Conservation (phyloP, 1,140 invertebrate genomes). For the Leguminivora glycinivorella region DNA sequence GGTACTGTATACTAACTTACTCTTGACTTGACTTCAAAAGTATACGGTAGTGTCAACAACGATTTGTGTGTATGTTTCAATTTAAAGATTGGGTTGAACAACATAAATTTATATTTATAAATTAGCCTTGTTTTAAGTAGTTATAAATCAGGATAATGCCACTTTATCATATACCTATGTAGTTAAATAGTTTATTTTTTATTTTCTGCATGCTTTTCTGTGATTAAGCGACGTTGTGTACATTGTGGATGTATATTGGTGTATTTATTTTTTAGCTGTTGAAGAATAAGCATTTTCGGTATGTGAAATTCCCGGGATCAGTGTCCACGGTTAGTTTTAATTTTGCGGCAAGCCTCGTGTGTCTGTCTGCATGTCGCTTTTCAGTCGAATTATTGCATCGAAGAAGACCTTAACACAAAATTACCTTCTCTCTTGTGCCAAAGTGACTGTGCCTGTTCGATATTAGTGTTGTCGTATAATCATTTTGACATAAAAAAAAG, state of each 20-base stretch:
- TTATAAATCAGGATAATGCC: neutral
- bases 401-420: neutral
- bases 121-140: neutral
- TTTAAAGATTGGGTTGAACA: constrained; percentile 1
- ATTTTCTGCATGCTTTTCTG: constrained; percentile 31
- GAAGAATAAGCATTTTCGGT: constrained; percentile 79
- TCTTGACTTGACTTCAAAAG: too few species aligned
- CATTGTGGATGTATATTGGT: constrained; percentile 71
- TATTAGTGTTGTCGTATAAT: too few species aligned
- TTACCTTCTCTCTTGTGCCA: neutral
- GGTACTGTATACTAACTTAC: too few species aligned
- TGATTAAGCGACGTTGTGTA: constrained; percentile 31
- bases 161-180: neutral
- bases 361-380: constrained; percentile 68
- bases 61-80: neutral
- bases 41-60: neutral
- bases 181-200: constrained; percentile 35
- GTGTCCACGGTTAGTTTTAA: constrained; percentile 75
- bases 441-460: neutral
- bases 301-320: constrained; percentile 78
- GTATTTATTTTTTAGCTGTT: constrained; percentile 79
- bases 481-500: too few species aligned
- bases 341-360: constrained; percentile 64
- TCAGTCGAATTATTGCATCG: neutral
- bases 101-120: neutral